A percentile compares a stretch with the other conserved stretches of the same genome.
phyloP scores from a whole-genome alignment of 2,113 vertebrate species.

The Ptyas mucosa region DNA sequence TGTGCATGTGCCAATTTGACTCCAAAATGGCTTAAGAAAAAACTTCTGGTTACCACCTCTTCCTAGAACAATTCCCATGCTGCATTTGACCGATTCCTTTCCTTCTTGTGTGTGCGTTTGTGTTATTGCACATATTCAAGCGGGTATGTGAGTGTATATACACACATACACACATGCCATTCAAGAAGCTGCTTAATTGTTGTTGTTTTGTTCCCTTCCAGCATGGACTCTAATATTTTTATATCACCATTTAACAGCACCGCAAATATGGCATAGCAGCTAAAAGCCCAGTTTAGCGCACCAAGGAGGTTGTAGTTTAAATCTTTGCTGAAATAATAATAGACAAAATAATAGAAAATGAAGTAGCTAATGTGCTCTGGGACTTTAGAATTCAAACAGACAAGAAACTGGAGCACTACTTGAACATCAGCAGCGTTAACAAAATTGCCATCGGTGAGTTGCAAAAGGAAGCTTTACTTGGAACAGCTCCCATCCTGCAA shows the following conservation, averaged over 20 bases:
- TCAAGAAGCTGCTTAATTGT: not conserved
- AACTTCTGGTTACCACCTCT: not conserved
- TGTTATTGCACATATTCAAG: not conserved
- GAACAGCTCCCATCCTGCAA: not conserved
- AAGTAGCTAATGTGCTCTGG: not conserved
- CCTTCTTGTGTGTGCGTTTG: not conserved
- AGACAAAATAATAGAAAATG: not conserved
- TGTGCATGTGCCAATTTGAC: not conserved
- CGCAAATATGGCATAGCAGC: not conserved
- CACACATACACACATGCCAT: not conserved
- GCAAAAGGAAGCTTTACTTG: not conserved
- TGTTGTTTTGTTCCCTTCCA: not conserved
- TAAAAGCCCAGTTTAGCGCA: not conserved
- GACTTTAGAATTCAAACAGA: not conserved
- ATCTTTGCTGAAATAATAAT: not conserved
- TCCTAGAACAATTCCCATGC: not conserved
- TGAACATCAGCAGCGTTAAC: not conserved
- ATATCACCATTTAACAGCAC: not conserved
- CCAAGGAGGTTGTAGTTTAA: not conserved
- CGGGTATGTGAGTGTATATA: too few relatives aligned
- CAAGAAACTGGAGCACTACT: not conserved
- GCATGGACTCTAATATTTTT: not conserved
- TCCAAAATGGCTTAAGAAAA: not conserved
- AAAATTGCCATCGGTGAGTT: not conserved
- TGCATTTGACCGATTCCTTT: not conserved